phyloP scores from a whole-genome alignment of 2,113 vertebrate species.

The Dasyurus viverrinus region DNA sequence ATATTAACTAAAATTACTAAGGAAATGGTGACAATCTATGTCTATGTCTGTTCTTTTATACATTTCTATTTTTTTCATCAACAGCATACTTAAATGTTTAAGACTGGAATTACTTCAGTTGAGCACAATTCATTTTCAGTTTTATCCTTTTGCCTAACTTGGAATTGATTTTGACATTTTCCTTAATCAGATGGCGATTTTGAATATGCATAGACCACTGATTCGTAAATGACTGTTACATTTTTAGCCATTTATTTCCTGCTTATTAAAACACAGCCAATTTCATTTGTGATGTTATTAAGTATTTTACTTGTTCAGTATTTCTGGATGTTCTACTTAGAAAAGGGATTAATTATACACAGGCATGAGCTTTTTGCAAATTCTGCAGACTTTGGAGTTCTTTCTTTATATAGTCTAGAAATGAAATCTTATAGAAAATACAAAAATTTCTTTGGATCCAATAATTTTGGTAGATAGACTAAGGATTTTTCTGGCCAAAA shows the following conservation, averaged over 20 bases:
- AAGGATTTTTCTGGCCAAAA: not conserved
- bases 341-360: not conserved
- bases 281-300: not conserved
- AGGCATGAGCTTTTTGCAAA: not conserved
- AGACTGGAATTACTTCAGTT: not conserved
- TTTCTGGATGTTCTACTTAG: not conserved
- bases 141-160: not conserved
- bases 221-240: not conserved
- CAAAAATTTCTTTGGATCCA: not conserved
- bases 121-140: not conserved
- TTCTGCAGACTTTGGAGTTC: not conserved
- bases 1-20: not conserved
- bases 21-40: not conserved
- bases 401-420: not conserved
- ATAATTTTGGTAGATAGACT: not conserved
- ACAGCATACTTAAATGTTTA: not conserved
- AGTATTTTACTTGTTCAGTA: not conserved
- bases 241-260: not conserved
- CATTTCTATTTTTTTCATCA: not conserved
- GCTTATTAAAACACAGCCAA: not conserved
- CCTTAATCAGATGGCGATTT: not conserved
- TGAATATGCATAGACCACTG: not conserved
- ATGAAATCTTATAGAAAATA: not conserved
- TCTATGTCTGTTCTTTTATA: too few species aligned
- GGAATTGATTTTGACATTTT: not conserved